phyloP scores from a whole-genome alignment of 2,888 invertebrate species.

The Agriopis leucophaearia region DNA sequence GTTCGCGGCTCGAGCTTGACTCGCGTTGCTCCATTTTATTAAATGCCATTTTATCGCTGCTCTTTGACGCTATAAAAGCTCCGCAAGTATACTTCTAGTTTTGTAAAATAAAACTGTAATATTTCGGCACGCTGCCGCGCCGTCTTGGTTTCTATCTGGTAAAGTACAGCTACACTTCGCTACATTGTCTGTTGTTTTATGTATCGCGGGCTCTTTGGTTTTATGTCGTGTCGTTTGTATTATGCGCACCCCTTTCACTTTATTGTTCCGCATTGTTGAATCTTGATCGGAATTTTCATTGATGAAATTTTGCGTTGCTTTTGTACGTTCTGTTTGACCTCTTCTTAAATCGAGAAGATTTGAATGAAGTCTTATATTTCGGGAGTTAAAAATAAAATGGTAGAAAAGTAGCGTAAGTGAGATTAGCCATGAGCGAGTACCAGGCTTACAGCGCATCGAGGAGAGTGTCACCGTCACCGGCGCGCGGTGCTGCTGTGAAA shows the following conservation, averaged over 20 bases:
- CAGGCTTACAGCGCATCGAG: constrained; percentile 70
- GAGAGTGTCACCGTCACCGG: constrained; percentile 63
- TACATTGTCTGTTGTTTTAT: constrained; percentile 73
- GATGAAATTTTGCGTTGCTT: constrained; percentile 46
- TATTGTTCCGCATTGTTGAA: constrained; percentile 62
- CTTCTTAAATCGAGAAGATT: not conserved
- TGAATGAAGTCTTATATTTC: constrained; percentile 1
- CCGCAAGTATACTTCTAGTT: constrained; percentile 62
- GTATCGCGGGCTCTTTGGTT: constrained; percentile 64
- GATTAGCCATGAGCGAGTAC: constrained; percentile 71
- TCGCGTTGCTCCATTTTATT: constrained; percentile 62
- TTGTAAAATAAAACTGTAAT: constrained; percentile 72
- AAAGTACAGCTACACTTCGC: constrained; percentile 61
- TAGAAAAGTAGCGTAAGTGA: constrained; percentile 52
- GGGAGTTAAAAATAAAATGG: not conserved
- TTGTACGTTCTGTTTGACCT: constrained; percentile 27
- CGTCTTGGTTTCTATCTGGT: constrained; percentile 65
- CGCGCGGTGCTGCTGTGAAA: constrained; percentile 71
- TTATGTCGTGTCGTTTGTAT: constrained; percentile 68
- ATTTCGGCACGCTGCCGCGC: constrained; percentile 55
- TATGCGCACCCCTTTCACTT: constrained; percentile 61
- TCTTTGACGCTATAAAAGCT: constrained; percentile 65
- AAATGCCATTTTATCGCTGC: constrained; percentile 68
- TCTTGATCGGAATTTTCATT: constrained; percentile 59
- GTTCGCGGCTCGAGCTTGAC: constrained; percentile 49